A percentile compares a stretch with the other conserved stretches of the same genome.
These are phyloP conservation scores for Apodemus sylvaticus DNA, from an alignment of 2,113 vertebrate species.

Conservation along the genomic window DNA sequence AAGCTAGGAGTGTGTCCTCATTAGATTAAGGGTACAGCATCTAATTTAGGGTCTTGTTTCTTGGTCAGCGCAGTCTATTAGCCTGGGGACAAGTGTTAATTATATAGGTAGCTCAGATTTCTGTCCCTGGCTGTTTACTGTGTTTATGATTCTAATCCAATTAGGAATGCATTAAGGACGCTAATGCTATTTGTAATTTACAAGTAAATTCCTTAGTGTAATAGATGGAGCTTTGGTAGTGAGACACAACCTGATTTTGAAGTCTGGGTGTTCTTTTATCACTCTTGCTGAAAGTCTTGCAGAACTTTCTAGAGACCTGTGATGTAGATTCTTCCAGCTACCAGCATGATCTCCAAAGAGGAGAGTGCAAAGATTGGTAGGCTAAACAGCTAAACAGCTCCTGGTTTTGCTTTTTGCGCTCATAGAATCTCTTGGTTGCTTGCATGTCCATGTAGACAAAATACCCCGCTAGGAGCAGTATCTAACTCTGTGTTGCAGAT, in stretches of 20 bases:
- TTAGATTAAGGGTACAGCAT: not conserved
- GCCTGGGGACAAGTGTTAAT: constrained; percentile 19
- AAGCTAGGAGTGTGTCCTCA: not conserved
- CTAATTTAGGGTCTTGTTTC: not conserved
- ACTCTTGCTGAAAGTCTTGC: not conserved
- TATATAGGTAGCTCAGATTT: not conserved
- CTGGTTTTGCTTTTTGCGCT: not conserved
- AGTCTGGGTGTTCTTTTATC: not conserved
- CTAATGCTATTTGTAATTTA: constrained; percentile 55
- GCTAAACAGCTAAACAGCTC: not conserved
- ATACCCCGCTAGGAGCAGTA: not conserved
- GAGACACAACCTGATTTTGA: constrained; percentile 36
- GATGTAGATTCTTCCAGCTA: not conserved
- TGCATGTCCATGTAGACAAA: not conserved
- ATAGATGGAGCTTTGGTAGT: not conserved
- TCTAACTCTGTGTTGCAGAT: not conserved
- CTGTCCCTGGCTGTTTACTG: constrained; percentile 37
- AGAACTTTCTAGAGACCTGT: not conserved
- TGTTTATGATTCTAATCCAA: constrained; percentile 63
- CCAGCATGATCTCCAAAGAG: not conserved
- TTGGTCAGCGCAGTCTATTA: not conserved
- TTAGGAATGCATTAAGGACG: constrained; percentile 60
- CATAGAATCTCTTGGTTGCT: not conserved
- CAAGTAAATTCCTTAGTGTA: constrained; percentile 46
- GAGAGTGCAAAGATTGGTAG: not conserved